A percentile compares a stretch with the other conserved stretches of the same genome.
Evolutionary conservation across 2,113 vertebrate species (phyloP).

Genomic region (Entelurus aequoreus): DNA sequence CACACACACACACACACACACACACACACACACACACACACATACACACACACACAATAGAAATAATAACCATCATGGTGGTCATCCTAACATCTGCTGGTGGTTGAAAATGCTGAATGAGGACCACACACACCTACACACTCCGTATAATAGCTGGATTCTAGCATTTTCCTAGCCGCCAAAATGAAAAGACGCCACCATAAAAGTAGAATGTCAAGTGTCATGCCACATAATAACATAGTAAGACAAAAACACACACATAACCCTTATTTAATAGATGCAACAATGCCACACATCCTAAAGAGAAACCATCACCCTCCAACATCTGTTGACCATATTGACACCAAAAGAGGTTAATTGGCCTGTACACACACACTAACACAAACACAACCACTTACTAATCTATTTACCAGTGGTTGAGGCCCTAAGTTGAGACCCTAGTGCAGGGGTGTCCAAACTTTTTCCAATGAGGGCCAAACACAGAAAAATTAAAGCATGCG

Average conservation of each 20-base stretch:
- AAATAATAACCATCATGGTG: slow-evolving; percentile 50
- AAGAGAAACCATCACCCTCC: slow-evolving; percentile 4
- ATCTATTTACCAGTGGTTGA: slow-evolving; percentile 19
- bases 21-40: slow-evolving; percentile 16
- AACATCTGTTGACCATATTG: slow-evolving; percentile 19
- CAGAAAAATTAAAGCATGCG: too few species aligned
- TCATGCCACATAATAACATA: too few species aligned
- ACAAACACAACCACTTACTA: slow-evolving; percentile 14
- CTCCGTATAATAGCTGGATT: not conserved
- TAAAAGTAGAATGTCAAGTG: slow-evolving; percentile 10
- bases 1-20: slow-evolving; percentile 12
- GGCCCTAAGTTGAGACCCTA: slow-evolving; percentile 6
- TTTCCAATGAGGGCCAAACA: too few species aligned
- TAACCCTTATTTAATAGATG: too few species aligned
- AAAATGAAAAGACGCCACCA: not conserved
- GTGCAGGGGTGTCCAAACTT: too few species aligned
- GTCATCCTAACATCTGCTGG: slow-evolving; percentile 59
- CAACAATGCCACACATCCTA: not conserved
- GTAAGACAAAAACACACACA: too few species aligned
- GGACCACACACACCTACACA: slow-evolving; percentile 51
- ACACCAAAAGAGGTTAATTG: slow-evolving; percentile 3
- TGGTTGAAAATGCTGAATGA: slow-evolving; percentile 33
- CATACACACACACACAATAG: slow-evolving; percentile 19
- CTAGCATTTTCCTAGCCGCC: not conserved
- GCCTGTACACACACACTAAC: slow-evolving; percentile 6